Evolutionary conservation across 1,140 invertebrate species (phyloP).

Genomic region (Zaprionus camerounensis): DNA sequence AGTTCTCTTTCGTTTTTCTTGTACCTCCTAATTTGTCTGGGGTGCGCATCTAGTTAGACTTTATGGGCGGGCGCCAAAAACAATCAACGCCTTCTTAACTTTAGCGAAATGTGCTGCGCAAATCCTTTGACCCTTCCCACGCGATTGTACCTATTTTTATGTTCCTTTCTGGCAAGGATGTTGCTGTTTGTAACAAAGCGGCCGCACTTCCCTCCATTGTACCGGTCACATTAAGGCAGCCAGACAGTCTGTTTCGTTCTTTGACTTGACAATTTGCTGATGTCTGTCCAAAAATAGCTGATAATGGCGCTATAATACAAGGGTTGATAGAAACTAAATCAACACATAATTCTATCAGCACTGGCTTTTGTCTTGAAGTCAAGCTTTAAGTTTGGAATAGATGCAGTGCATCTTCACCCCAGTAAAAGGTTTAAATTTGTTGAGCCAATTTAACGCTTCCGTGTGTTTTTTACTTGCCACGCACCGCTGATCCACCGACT

Average conservation of each 20-base stretch:
- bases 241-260: background rate
- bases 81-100: conserved; percentile 43
- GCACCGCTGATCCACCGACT: conserved; percentile 44
- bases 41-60: conserved; percentile 34
- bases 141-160: background rate
- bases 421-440: background rate
- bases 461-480: conserved; percentile 69
- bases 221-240: background rate
- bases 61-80: conserved; percentile 42
- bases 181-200: background rate
- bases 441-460: conserved; percentile 75
- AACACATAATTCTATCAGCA: conserved; percentile 1
- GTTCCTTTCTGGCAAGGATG: background rate
- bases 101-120: conserved; percentile 21
- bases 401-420: background rate
- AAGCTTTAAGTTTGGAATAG: background rate
- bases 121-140: conserved; percentile 11
- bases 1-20: conserved; percentile 19
- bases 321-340: background rate
- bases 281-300: conserved; percentile 3
- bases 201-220: background rate
- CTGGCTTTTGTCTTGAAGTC: background rate
- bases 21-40: conserved; percentile 62
- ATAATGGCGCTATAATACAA: background rate
- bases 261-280: conserved; percentile 2